Base-by-base conservation (phyloP, 2,888 invertebrate genomes). In the Cosmia trapezina region DNA sequence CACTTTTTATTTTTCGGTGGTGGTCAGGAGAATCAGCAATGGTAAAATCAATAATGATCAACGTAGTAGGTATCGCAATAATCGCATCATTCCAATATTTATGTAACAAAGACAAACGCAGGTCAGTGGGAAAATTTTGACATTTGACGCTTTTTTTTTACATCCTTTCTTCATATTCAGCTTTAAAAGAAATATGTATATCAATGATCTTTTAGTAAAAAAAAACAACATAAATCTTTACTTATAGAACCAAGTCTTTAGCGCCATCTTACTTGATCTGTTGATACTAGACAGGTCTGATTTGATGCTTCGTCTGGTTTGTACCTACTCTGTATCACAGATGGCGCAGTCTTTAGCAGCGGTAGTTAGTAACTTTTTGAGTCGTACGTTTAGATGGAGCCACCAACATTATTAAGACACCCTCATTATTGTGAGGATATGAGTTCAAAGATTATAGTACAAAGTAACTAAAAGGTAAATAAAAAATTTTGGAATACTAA, bases 301-400 rank as follows among this genome's bases (percentile, higher is more conserved):
- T n/a, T n/a, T n/a, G n/a, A n/a, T n/a, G n/a, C 28, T 28, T 28
- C 3, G 28, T 28, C 28, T 28, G 28, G 28, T 28, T 37, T 57
- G 5, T 4, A 51, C 9, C 5, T n/a, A 0, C 4, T 33, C 5
- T 8, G 6, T 4, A 19, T 17, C n/a, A 54, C 22, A 79, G 78
- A 70, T 79, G 78, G 81, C 62, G 81, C 5, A 66, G 14, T 63
- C n/a, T 47, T 68, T 43, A 68, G 1, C 19, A 7, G 2, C 5
- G 0, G 0, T 2, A 17, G 17, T 11, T 17, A 1, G 8, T 4
- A 49, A 19, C 19, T 33, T 56, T 45, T 45, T 17, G 11, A 11
- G 11, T 45, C 33, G 6, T n/a, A 7, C 12, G 14, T 45, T 1
- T 17, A 79, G 78, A 76, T 79, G 66, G 76, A 51, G 76, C 49